Evolutionary conservation across 2,888 invertebrate species (phyloP).

Genomic region (Andrena trimmerana): DNA sequence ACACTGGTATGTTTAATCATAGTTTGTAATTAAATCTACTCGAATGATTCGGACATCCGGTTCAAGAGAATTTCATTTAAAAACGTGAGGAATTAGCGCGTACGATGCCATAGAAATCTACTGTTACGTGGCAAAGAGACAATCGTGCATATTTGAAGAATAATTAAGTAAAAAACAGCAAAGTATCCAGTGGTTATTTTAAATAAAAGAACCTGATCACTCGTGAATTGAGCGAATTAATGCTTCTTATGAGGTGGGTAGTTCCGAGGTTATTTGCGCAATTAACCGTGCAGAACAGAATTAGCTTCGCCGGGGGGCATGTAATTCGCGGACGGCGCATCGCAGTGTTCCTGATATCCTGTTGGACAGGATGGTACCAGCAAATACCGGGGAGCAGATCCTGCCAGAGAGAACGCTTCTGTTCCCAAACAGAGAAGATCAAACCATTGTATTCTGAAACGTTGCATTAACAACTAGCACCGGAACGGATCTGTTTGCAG

Average conservation of each 20-base stretch:
- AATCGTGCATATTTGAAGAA: too few relatives aligned
- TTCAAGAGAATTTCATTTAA: too few relatives aligned
- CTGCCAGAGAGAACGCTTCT: constrained; percentile 14
- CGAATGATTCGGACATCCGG: too few relatives aligned
- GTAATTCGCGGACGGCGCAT: constrained; percentile 20
- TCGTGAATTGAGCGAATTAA: neutral
- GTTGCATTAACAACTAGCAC: constrained; percentile 73
- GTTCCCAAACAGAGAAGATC: constrained; percentile 36
- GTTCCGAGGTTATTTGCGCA: constrained; percentile 8
- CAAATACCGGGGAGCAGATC: constrained; percentile 27
- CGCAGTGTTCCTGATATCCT: constrained; percentile 16
- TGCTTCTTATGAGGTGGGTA: neutral
- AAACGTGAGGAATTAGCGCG: too few relatives aligned
- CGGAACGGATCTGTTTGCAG: constrained; percentile 61
- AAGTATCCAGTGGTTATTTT: neutral
- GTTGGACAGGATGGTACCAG: constrained; percentile 17
- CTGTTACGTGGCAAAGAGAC: too few relatives aligned
- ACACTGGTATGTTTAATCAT: too few relatives aligned
- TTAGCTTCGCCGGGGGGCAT: constrained; percentile 4
- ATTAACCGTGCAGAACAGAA: constrained; percentile 17
- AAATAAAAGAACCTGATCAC: neutral
- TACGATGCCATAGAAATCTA: too few relatives aligned
- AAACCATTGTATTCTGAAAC: constrained; percentile 35
- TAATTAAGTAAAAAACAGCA: too few relatives aligned
- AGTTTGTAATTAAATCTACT: too few relatives aligned